Evolutionary conservation across 2,113 vertebrate species (phyloP).

Genomic region (Brachypodius melanocephalos): DNA sequence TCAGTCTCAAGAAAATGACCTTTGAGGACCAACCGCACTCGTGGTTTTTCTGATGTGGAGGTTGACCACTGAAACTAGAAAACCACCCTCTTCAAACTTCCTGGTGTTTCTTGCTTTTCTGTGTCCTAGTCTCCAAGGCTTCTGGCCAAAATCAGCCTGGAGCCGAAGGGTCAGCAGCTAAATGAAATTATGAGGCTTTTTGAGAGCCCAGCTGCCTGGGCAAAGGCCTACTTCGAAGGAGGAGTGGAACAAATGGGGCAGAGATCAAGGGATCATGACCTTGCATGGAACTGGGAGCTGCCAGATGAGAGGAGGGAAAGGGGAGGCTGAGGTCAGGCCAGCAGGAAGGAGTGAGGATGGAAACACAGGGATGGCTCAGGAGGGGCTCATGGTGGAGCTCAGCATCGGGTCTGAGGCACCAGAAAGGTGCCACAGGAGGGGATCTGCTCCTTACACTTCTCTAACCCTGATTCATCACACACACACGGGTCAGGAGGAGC

Average conservation of each 20-base stretch:
- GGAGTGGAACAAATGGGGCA: fast-evolving
- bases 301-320: not conserved
- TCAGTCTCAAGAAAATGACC: not conserved
- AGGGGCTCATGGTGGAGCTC: not conserved
- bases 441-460: not conserved
- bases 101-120: not conserved
- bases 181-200: not conserved
- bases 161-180: not conserved
- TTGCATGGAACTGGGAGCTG: not conserved
- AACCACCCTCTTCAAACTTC: not conserved
- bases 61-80: not conserved
- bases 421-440: not conserved
- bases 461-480: not conserved
- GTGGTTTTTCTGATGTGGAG: conserved; percentile 11
- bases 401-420: not conserved
- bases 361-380: not conserved
- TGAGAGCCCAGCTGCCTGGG: not conserved
- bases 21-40: not conserved
- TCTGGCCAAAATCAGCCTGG: not conserved
- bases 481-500: fast-evolving
- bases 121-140: not conserved
- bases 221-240: not conserved
- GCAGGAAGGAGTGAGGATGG: not conserved
- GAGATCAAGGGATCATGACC: not conserved
- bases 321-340: not conserved